A percentile compares a stretch with the other conserved stretches of the same genome.
Evolutionary conservation across 2,888 invertebrate genomes (phyloP).

Genomic region (Nemotelus nigrinus): DNA sequence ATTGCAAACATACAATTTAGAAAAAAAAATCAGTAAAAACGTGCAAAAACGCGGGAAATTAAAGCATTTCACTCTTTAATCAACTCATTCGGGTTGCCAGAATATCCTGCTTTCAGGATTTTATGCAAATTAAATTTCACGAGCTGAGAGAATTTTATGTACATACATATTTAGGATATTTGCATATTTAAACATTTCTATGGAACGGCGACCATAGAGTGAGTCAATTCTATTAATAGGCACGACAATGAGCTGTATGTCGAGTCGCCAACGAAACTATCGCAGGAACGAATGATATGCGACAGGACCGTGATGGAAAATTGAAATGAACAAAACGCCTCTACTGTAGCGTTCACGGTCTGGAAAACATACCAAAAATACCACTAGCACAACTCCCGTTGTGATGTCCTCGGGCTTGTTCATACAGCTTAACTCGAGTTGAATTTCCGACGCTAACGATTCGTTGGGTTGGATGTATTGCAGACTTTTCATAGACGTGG

Average conservation of each 20-base stretch:
- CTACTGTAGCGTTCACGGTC: constrained; percentile 15
- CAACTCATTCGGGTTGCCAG: constrained; percentile 1
- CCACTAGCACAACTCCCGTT: constrained; percentile 9
- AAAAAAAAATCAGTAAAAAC: too few relatives aligned
- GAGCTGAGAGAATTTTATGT: background rate
- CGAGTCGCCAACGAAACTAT: background rate
- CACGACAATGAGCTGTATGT: constrained; percentile 22
- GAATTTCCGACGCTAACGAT: too few relatives aligned
- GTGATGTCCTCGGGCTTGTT: background rate
- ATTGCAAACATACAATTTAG: too few relatives aligned
- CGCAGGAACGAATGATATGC: background rate
- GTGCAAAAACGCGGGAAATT: background rate
- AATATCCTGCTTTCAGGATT: background rate
- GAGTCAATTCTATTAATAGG: constrained; percentile 28
- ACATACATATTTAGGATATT: background rate
- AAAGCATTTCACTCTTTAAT: constrained; percentile 15
- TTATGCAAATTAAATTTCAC: constrained; percentile 24
- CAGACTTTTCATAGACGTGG: background rate
- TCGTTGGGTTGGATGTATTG: background rate
- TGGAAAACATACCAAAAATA: constrained; percentile 8
- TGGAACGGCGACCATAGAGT: too few relatives aligned
- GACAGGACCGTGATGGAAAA: background rate
- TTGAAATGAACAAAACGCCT: background rate
- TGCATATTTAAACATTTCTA: too few relatives aligned
- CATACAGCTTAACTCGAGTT: too few relatives aligned